These are phyloP conservation scores for Macroglossus sobrinus DNA, from an alignment of 2,113 vertebrate genomes.

Conservation along the genomic window DNA sequence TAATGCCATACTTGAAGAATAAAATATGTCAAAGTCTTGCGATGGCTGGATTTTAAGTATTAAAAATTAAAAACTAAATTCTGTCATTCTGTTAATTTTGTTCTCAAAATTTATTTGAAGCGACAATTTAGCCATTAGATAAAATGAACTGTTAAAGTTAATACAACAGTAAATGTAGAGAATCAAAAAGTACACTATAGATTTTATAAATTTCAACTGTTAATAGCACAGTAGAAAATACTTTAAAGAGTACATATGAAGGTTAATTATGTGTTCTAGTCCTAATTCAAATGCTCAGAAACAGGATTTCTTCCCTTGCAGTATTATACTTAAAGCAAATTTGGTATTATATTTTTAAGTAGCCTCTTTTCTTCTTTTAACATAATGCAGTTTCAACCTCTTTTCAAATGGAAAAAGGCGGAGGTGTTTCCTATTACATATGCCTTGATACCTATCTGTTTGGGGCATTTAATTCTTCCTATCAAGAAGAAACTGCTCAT, in stretches of 20 bases:
- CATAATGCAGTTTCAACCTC: not conserved
- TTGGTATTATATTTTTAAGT: not conserved
- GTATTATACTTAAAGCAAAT: not conserved
- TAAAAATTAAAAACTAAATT: not conserved
- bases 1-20: not conserved
- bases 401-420: not conserved
- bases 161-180: not conserved
- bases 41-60: not conserved
- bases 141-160: not conserved
- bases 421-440: not conserved
- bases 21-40: not conserved
- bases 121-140: not conserved
- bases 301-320: not conserved
- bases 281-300: constrained; percentile 10
- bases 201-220: not conserved
- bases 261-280: not conserved
- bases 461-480: not conserved
- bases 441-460: not conserved
- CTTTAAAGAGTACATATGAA: not conserved
- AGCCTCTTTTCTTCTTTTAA: not conserved
- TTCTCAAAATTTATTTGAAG: constrained; percentile 15
- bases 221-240: not conserved
- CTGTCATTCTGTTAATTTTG: not conserved
- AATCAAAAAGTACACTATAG: not conserved
- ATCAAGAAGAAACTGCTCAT: not conserved